Base-by-base conservation (phyloP, 2,113 vertebrate genomes). In the Epinephelus cyanopodus region DNA sequence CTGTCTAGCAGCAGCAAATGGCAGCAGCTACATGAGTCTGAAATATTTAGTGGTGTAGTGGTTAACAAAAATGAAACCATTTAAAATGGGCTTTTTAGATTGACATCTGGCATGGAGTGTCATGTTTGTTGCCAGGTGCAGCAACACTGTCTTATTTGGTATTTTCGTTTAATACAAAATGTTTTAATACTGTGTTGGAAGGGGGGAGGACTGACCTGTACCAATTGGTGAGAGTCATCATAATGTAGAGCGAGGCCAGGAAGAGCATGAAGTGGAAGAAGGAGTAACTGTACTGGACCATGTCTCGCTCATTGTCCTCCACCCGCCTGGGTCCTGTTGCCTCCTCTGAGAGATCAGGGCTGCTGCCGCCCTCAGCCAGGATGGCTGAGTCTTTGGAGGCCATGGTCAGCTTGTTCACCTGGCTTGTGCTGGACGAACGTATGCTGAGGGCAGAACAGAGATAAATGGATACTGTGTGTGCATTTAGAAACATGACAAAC, bases 171-270 rank as follows among this genome's bases (percentile, higher is more conserved):
- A 37, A 37, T 37, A 37, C 33, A 6, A 37, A 37, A 6, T 37
- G 33, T 37, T 37, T 37, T 37, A 37, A 37, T 37, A 13, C 8
- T 27, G 37, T 18, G 37, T 42, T 14, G 12, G 3, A 6, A 62
- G 12, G 25, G 19, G 19, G 3, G 5, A 2, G 39, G 27, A 87
- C 96, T 94, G 81, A 99, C 98, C 97, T 99, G 95, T 99, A 97
- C 98, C 98, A 99, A 95, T 96, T 96, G 0, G 98, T 99, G 79
- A 99, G 96, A 0, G 97, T 99, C 98, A 99, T 98, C 98, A 99
- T 99, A 93, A 99, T 98, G 92, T 99, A 98, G 0, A 99, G 96
- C 0, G 98, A 97, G 2, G 98, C 97, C 23, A 98, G 94, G 83
- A 94, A 96, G 42, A 99, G 95, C 97, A 99, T 96, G 82, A 98